These are phyloP conservation scores for Aspiorhynchus laticeps DNA, from an alignment of 2,113 vertebrate species.

Conservation along the genomic window DNA sequence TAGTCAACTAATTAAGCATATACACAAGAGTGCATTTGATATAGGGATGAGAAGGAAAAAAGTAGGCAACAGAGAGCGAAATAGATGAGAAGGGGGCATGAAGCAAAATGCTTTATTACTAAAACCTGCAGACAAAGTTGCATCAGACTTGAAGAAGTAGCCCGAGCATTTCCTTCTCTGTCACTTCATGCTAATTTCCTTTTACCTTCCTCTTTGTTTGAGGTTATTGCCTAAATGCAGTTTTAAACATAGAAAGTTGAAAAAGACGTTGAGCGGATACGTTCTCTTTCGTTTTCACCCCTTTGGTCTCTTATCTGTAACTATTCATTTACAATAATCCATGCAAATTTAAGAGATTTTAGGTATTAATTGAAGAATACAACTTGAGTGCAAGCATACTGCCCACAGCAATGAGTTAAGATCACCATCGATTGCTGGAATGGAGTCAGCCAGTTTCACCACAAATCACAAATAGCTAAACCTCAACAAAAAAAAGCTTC, in stretches of 20 bases:
- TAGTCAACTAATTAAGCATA: neutral
- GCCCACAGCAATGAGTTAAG: neutral
- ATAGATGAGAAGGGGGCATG: neutral
- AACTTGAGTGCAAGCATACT: neutral
- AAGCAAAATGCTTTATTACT: neutral
- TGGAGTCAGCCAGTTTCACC: neutral
- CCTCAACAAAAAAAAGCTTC: neutral
- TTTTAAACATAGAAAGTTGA: slow-evolving; percentile 22
- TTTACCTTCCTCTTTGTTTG: slow-evolving; percentile 60
- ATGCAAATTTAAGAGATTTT: neutral
- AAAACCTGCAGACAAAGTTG: neutral
- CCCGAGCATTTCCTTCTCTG: slow-evolving; percentile 66
- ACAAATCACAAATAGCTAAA: slow-evolving; percentile 5
- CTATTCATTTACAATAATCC: neutral
- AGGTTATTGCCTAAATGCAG: slow-evolving; percentile 29
- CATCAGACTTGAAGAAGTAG: slow-evolving; percentile 62
- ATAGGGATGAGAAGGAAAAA: neutral
- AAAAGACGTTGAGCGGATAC: neutral
- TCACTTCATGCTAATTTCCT: slow-evolving; percentile 53
- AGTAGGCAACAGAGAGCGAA: neutral
- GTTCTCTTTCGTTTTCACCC: neutral
- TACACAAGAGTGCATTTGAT: neutral
- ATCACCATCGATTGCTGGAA: neutral
- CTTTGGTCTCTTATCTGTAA: neutral
- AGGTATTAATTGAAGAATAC: neutral